Conservation (phyloP, 2,113 vertebrate species). For the Prionailurus bengalensis region DNA sequence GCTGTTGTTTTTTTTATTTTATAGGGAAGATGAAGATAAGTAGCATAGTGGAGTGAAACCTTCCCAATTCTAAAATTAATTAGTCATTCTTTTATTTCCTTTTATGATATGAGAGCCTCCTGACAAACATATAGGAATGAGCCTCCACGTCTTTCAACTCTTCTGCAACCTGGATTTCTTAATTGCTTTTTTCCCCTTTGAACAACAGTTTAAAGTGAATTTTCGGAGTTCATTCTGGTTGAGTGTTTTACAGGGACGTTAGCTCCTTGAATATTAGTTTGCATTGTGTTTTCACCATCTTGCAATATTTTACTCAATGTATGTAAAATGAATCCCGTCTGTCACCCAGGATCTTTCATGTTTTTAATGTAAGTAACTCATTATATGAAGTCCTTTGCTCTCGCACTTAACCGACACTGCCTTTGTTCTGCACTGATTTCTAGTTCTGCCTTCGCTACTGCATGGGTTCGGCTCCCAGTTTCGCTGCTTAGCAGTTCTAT, state of each 20-base stretch:
- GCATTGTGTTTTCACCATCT: conserved; percentile 31
- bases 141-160: neutral
- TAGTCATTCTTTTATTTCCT: neutral
- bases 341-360: neutral
- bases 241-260: neutral
- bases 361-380: neutral
- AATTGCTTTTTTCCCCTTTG: conserved; percentile 45
- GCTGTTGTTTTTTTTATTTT: conserved; percentile 29
- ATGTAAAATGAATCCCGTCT: neutral
- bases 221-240: neutral
- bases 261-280: neutral
- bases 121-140: neutral
- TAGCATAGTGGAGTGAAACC: neutral
- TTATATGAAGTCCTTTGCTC: neutral
- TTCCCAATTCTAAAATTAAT: neutral
- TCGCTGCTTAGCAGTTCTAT: neutral
- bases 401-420: neutral
- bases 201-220: conserved; percentile 7
- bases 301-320: conserved; percentile 23
- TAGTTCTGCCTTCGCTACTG: neutral
- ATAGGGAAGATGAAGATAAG: neutral
- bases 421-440: neutral
- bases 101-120: conserved; percentile 10
- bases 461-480: neutral
- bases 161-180: neutral